Evolutionary conservation across 2,888 invertebrate species (phyloP), one percentile per base, ranked within the genome.

Genomic region (Clepsis dumicolana): DNA sequence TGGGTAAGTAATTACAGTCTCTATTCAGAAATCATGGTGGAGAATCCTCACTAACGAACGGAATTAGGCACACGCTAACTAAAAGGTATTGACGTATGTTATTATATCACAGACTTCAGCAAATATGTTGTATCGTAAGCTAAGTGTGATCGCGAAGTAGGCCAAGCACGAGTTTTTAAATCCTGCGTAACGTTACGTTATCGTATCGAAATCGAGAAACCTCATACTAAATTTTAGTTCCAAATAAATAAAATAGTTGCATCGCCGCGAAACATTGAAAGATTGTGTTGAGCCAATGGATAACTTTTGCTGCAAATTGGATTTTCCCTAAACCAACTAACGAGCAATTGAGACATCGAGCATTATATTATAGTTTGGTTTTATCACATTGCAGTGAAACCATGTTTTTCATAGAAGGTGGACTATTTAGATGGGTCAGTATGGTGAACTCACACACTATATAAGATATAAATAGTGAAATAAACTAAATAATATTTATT

Each of bases 1-100:
- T 59, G 65, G 52, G 27, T 29, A 29, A 38, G 8, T 65, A 65
- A 65, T 65, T 65, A 60, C 59, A n/a, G 29, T n/a, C 41, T 52
- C 60, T 41, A 60, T 65, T 65, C 65, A 59, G 41, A 21, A 65
- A 65, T 41, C 35, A 53, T 53, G 60, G 52, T 27, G 24, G 35
- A 65, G 38, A 27, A 60, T 53, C 52, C 29, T 32, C 50, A 29
- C 60, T 65, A 65, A 65, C 60, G 65, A 65, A 65, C 21, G 4
- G 21, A 4, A 48, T 48, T 48, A 21, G 16, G 41, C 41, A 8
- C 16, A 44, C 18, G 48, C 48, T 48, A 48, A 21, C 48, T 21
- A 48, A 21, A 21, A 21, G 18, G 12, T 21, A 48, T 48, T 21
- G 2, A 48, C 12, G 48, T 48, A 48, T 21, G 3, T 18, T 18